These are phyloP conservation scores for Himalopsyche phryganea DNA, from an alignment of 1,140 invertebrate species.

Conservation along the genomic window DNA sequence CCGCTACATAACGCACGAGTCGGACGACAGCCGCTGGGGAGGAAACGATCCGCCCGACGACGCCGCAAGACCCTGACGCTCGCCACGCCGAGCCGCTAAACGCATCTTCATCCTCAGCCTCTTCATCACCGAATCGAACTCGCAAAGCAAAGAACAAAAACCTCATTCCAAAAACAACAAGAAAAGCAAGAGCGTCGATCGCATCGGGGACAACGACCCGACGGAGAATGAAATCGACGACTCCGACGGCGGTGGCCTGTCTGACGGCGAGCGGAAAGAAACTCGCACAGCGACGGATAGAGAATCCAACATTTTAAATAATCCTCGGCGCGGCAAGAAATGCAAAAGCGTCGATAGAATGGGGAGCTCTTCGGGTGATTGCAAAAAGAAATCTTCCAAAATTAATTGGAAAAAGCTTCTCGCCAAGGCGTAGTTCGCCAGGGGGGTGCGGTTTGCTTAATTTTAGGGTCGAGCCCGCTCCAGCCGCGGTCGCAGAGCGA, in stretches of 20 bases:
- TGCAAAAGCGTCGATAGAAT: slow-evolving; percentile 25
- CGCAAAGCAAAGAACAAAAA: neutral
- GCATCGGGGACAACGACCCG: slow-evolving; percentile 22
- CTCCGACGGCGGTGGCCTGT: neutral
- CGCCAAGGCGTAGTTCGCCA: slow-evolving; percentile 19
- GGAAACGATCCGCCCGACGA: slow-evolving; percentile 42
- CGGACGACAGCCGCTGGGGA: slow-evolving; percentile 91
- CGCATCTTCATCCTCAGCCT: slow-evolving; percentile 25
- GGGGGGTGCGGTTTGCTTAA: too few relatives aligned
- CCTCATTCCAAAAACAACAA: slow-evolving; percentile 9
- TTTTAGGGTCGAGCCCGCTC: too few relatives aligned
- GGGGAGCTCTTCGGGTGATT: slow-evolving; percentile 3
- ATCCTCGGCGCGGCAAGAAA: slow-evolving; percentile 19
- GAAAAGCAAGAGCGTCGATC: slow-evolving; percentile 27
- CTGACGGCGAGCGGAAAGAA: too few relatives aligned
- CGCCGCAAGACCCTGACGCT: slow-evolving; percentile 23
- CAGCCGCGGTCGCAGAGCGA: too few relatives aligned
- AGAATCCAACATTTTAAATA: neutral
- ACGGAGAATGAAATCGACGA: slow-evolving; percentile 1
- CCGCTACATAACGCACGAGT: slow-evolving; percentile 93
- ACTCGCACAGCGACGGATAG: neutral
- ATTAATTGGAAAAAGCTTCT: slow-evolving; percentile 28
- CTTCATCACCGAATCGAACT: slow-evolving; percentile 12
- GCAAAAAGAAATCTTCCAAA: slow-evolving; percentile 18
- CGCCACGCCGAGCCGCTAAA: slow-evolving; percentile 2